Evolutionary conservation across 2,888 invertebrate species (phyloP), one percentile per base, ranked within the genome.

Genomic region (Athalia circularis): DNA sequence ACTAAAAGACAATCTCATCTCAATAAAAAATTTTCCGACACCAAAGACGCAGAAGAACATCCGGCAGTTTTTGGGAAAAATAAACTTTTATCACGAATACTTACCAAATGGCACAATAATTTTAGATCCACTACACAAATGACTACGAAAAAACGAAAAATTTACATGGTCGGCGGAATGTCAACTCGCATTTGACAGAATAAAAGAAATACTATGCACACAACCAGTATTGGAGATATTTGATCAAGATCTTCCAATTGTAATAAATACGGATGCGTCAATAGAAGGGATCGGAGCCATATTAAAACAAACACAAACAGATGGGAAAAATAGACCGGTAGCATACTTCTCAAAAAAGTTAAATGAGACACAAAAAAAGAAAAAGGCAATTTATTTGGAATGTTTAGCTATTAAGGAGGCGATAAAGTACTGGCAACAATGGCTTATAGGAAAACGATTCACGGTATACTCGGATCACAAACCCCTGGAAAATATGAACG

Each of bases 291-390:
- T 80, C 3, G 80, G 78, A 5, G 83, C 82, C 67, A 72, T 81
- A 50, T 64, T 83, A 29, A 85, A 84, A 80, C 84, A 85, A 64
- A 62, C 47, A 70, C 82, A 84, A 77, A 11, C 9, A 13, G 67
- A 82, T 80, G 77, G 76, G 43, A 45, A 76, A 65, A 48, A 80
- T 61, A 80, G 79, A 65, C 79, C 79, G 48, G 81, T 82, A 11
- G 81, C 81, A 62, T 78, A 64, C 29, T 29, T 29, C 29, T 29
- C 29, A 29, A 29, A 29, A 29, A 29, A 29, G 29, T 29, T 29
- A 29, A 54, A 78, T 29, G 62, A 47, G 13, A 75, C 74, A 50
- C 72, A 78, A 75, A 77, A 79, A 78, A 80, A 52, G 64, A 80
- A 81, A 75, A 81, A 80, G 67, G 79, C 80, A 13, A 80, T 79